These are phyloP conservation scores for Sphaerophoria taeniata DNA, from an alignment of 2,888 invertebrate genomes.

Conservation along the genomic window DNA sequence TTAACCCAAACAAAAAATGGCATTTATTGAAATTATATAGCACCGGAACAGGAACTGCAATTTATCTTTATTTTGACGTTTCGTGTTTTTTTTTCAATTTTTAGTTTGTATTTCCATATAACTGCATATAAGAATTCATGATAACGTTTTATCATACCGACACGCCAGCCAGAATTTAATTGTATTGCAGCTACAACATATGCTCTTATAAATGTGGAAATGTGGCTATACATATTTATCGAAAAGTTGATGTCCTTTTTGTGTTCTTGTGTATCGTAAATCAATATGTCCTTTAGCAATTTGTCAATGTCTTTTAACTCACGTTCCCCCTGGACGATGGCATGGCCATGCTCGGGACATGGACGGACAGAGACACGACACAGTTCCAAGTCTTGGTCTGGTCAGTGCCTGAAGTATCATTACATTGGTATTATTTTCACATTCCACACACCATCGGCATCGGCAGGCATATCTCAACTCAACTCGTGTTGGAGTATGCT, in stretches of 20 bases:
- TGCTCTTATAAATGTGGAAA: background rate
- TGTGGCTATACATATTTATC: conserved; percentile 13
- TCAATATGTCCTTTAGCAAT: conserved; percentile 53
- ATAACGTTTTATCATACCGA: background rate
- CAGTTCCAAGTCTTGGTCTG: background rate
- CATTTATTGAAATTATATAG: background rate
- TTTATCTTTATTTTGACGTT: background rate
- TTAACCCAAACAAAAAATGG: background rate
- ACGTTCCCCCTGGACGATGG: conserved; percentile 38
- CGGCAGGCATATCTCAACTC: conserved; percentile 50
- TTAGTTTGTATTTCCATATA: too few species aligned
- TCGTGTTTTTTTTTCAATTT: background rate
- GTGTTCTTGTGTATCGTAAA: conserved; percentile 26
- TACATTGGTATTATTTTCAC: conserved; percentile 58
- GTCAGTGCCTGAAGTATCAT: conserved; percentile 24
- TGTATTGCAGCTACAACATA: too few species aligned
- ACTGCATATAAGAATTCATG: background rate
- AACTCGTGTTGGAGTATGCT: conserved; percentile 29
- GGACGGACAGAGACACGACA: too few species aligned
- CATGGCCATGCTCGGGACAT: too few species aligned
- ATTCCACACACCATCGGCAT: conserved; percentile 55
- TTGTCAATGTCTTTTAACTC: conserved; percentile 53
- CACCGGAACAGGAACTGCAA: background rate
- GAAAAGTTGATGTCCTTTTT: conserved; percentile 15
- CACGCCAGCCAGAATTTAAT: too few species aligned